phyloP scores from a whole-genome alignment of 1,140 invertebrate genomes.

The Drosophila willistoni region DNA sequence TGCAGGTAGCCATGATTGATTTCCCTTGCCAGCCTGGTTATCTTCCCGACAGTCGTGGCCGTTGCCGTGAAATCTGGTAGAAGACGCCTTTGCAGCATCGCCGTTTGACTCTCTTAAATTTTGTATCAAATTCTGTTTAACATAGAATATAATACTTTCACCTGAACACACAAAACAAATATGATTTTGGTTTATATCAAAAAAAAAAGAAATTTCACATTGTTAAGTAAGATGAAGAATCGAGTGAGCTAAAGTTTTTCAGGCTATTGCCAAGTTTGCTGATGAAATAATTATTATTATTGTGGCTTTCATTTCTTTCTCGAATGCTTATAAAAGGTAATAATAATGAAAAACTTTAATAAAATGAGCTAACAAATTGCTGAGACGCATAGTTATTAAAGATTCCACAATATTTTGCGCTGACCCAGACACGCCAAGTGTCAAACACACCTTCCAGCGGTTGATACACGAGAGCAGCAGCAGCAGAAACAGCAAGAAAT shows the following conservation, averaged over 20 bases:
- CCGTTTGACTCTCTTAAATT: constrained; percentile 18
- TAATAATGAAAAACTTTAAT: constrained; percentile 23
- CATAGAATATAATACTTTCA: too few species aligned
- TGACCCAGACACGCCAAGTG: constrained; percentile 48
- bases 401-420: constrained; percentile 39
- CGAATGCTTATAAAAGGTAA: not conserved
- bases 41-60: constrained; percentile 71
- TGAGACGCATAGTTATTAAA: constrained; percentile 3
- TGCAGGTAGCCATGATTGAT: constrained; percentile 78
- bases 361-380: constrained; percentile 11
- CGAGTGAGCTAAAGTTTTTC: too few species aligned
- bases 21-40: constrained; percentile 80
- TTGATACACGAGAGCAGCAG: constrained; percentile 27
- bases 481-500: not conserved
- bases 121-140: too few species aligned
- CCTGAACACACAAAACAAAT: too few species aligned
- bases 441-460: constrained; percentile 52
- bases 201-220: too few species aligned
- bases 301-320: constrained; percentile 1
- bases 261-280: too few species aligned
- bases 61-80: constrained; percentile 78
- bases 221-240: too few species aligned
- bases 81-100: not conserved
- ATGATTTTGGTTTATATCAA: too few species aligned
- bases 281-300: not conserved